phyloP scores from a whole-genome alignment of 2,797 vertebrate species.

The Protosalanx chinensis region DNA sequence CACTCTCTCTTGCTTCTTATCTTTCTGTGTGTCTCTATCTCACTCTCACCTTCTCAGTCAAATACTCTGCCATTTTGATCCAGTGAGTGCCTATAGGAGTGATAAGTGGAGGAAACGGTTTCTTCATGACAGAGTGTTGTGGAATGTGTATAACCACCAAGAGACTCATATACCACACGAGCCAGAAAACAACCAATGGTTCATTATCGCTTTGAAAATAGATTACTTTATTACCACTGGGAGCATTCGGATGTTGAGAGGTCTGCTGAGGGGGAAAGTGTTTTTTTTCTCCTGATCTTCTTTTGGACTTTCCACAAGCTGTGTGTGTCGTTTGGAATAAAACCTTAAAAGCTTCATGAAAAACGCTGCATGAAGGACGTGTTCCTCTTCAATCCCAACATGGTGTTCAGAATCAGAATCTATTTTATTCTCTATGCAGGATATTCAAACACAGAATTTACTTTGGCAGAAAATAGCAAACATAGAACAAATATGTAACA shows the following conservation, averaged over 20 bases:
- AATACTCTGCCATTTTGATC: conserved; percentile 12
- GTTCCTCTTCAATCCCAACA: too few relatives aligned
- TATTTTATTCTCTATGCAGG: too few relatives aligned
- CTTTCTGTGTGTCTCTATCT: conserved; percentile 14
- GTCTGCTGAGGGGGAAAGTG: conserved; percentile 33
- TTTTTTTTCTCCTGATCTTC: conserved; percentile 3
- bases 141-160: conserved; percentile 61
- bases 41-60: background rate
- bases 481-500: too few relatives aligned
- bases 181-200: conserved; percentile 33
- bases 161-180: conserved; percentile 57
- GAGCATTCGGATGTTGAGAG: conserved; percentile 45
- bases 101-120: conserved; percentile 62
- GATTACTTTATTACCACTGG: conserved; percentile 40
- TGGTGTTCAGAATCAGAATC: too few relatives aligned
- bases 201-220: conserved; percentile 34
- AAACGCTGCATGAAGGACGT: too few relatives aligned
- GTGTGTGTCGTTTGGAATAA: too few relatives aligned
- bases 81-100: conserved; percentile 47
- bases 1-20: conserved; percentile 33
- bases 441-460: too few relatives aligned
- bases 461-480: too few relatives aligned
- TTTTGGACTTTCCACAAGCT: too few relatives aligned
- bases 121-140: conserved; percentile 53
- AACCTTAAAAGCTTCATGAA: too few relatives aligned